A percentile compares a stretch with the other conserved stretches of the same genome.
phyloP scores from a whole-genome alignment of 2,797 vertebrate genomes.

The Telmatherina bonti region DNA sequence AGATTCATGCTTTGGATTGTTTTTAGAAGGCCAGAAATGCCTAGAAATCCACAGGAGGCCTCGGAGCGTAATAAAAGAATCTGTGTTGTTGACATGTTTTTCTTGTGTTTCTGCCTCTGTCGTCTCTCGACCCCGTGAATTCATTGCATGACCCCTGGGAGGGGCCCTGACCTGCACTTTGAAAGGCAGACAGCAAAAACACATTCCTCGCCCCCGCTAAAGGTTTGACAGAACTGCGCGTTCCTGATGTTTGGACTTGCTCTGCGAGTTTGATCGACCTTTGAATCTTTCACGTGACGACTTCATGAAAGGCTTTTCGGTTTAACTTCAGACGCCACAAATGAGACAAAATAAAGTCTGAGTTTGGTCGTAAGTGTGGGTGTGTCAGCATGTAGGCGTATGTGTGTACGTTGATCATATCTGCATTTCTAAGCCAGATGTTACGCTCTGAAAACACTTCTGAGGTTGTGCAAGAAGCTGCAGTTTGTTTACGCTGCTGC shows the following conservation, averaged over 20 bases:
- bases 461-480: neutral
- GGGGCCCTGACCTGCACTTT: neutral
- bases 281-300: fast-evolving
- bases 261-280: no score
- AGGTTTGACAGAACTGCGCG: neutral
- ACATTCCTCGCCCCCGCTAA: slow-evolving; percentile 1
- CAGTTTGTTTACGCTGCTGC: neutral
- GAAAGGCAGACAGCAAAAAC: slow-evolving; percentile 1
- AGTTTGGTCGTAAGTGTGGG: neutral
- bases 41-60: neutral
- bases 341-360: neutral
- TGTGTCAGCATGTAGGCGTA: neutral
- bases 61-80: neutral
- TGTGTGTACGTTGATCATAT: neutral
- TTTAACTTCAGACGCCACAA: neutral
- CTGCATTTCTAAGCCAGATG: fast-evolving
- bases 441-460: neutral
- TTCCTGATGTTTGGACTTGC: neutral
- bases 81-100: neutral
- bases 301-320: neutral
- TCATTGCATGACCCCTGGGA: slow-evolving; percentile 6
- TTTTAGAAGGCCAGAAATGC: neutral
- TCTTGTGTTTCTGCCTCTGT: neutral
- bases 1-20: neutral
- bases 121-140: neutral